A percentile compares a stretch with the other conserved stretches of the same genome.
Evolutionary conservation across 2,888 invertebrate genomes (phyloP).

Genomic region (Papilio gigon): DNA sequence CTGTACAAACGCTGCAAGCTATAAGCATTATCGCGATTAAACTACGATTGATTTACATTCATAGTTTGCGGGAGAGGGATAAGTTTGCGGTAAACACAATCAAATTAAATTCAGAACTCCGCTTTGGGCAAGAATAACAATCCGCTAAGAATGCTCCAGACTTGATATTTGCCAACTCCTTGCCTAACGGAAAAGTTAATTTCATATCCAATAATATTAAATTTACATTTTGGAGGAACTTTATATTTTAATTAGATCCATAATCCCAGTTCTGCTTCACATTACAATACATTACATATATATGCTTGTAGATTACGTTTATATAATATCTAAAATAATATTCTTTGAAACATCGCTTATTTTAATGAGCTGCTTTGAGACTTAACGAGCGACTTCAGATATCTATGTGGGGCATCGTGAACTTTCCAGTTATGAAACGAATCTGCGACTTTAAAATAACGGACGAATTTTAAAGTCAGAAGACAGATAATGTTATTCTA

Average conservation of each 20-base stretch:
- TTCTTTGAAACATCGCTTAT: constrained; percentile 23
- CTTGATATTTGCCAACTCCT: constrained; percentile 33
- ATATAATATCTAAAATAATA: neutral
- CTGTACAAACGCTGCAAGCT: constrained; percentile 6
- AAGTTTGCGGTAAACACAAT: constrained; percentile 37
- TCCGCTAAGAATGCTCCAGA: constrained; percentile 32
- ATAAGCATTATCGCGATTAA: constrained; percentile 19
- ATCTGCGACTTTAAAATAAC: constrained; percentile 22
- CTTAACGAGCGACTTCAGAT: constrained; percentile 44
- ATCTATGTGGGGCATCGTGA: constrained; percentile 43
- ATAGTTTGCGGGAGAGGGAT: constrained; percentile 24
- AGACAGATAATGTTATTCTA: constrained; percentile 3
- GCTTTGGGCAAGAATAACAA: constrained; percentile 39
- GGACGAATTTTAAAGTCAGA: constrained; percentile 16
- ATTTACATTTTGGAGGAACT: constrained; percentile 14
- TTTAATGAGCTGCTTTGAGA: constrained; percentile 40
- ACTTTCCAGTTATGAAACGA: constrained; percentile 19
- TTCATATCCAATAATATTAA: constrained; percentile 34
- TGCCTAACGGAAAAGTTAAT: constrained; percentile 26
- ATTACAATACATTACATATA: neutral
- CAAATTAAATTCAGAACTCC: constrained; percentile 37
- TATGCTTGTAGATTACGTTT: neutral
- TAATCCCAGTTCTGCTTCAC: neutral
- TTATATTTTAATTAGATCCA: neutral
- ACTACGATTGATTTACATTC: constrained; percentile 36